Percentiles rank a stretch among this genome's conserved stretches.
Evolutionary conservation across 2,888 invertebrate genomes (phyloP).

Genomic region (Drosophila prostipennis): DNA sequence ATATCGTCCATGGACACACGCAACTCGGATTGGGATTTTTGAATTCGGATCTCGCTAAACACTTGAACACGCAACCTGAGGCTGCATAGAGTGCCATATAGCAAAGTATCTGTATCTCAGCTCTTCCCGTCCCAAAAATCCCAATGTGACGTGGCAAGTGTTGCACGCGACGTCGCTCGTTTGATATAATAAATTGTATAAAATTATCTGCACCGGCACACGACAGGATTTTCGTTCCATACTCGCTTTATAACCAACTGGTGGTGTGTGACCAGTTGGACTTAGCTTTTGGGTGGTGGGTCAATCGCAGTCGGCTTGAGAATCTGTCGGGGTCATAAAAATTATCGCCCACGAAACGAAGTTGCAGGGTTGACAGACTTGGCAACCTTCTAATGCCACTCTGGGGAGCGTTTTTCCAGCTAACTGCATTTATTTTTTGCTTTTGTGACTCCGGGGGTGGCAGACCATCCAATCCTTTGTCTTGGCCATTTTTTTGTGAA

Average conservation of each 20-base stretch:
- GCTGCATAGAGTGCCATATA: slow-evolving; percentile 24
- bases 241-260: neutral
- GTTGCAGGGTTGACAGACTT: slow-evolving; percentile 61
- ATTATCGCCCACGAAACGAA: slow-evolving; percentile 70
- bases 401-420: slow-evolving; percentile 69
- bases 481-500: slow-evolving; percentile 66
- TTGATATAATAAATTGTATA: slow-evolving; percentile 74
- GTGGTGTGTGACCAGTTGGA: slow-evolving; percentile 27
- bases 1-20: slow-evolving; percentile 42
- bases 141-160: slow-evolving; percentile 67
- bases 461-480: slow-evolving; percentile 45
- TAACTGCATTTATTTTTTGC: slow-evolving; percentile 42
- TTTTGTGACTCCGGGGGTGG: slow-evolving; percentile 67
- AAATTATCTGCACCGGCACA: slow-evolving; percentile 72
- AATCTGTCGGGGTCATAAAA: slow-evolving; percentile 69
- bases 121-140: slow-evolving; percentile 3
- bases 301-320: slow-evolving; percentile 68
- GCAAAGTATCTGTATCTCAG: slow-evolving; percentile 32
- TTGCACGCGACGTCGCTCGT: slow-evolving; percentile 74
- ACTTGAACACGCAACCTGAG: slow-evolving; percentile 69
- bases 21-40: slow-evolving; percentile 51
- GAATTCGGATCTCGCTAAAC: slow-evolving; percentile 49
- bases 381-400: slow-evolving; percentile 68
- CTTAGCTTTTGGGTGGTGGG: slow-evolving; percentile 60
- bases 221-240: slow-evolving; percentile 50